These are phyloP conservation scores for Aphelenchoides besseyi DNA, from an alignment of 1,140 invertebrate genomes.

Conservation along the genomic window DNA sequence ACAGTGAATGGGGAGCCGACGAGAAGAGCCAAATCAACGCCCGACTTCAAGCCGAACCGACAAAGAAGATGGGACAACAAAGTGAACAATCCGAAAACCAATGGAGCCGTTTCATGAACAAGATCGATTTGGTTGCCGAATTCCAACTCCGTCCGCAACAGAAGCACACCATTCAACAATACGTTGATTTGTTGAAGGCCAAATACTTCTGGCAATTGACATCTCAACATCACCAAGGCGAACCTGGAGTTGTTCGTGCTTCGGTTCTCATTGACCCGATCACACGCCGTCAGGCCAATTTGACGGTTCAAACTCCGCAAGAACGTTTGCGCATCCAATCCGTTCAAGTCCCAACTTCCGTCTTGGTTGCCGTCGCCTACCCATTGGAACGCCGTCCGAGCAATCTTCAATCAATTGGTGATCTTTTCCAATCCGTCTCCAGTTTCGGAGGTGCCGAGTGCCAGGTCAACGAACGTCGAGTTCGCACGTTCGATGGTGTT, in stretches of 20 bases:
- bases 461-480: not conserved
- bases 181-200: conserved; percentile 31
- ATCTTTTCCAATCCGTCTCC: not conserved
- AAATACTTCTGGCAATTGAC: conserved; percentile 36
- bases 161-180: conserved; percentile 21
- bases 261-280: conserved; percentile 1
- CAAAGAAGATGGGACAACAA: not conserved
- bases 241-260: not conserved
- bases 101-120: conserved; percentile 35
- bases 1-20: conserved; percentile 38
- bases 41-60: conserved; percentile 34
- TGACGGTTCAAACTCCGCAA: not conserved
- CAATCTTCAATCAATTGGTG: not conserved
- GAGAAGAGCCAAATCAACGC: conserved; percentile 37
- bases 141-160: conserved; percentile 33
- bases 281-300: not conserved
- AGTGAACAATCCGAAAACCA: conserved; percentile 13
- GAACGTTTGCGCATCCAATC: not conserved
- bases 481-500: not conserved
- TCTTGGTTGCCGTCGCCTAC: not conserved
- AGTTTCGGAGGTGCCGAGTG: not conserved
- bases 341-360: not conserved
- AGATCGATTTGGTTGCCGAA: conserved; percentile 38
- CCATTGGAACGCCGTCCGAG: not conserved
- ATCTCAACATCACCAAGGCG: not conserved